Conservation (phyloP, 2,888 invertebrate genomes). For the Epirrhoe tristata region DNA sequence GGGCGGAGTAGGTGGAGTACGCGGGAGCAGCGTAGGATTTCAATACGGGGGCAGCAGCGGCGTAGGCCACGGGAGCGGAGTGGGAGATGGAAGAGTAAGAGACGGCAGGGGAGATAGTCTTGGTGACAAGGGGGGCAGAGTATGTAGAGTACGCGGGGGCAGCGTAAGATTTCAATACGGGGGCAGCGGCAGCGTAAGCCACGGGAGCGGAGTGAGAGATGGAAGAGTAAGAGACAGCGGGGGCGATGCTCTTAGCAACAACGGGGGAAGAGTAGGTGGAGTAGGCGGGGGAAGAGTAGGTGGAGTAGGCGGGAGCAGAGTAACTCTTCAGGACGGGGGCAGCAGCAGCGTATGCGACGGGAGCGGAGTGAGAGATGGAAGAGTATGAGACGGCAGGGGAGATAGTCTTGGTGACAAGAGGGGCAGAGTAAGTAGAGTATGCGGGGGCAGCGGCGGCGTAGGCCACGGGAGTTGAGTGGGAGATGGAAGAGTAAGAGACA, state of each 20-base stretch:
- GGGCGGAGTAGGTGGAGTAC: conserved; percentile 64
- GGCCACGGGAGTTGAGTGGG: conserved; percentile 67
- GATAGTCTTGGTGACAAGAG: conserved; percentile 58
- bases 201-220: conserved; percentile 66
- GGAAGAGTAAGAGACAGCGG: conserved; percentile 65
- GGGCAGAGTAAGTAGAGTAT: conserved; percentile 47
- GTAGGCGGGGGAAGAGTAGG: conserved; percentile 43
- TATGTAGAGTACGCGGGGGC: conserved; percentile 62
- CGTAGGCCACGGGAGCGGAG: conserved; percentile 57
- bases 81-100: conserved; percentile 70
- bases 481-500: conserved; percentile 56
- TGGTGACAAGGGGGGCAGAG: conserved; percentile 64
- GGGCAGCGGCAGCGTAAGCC: conserved; percentile 54
- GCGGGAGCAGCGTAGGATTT: conserved; percentile 60
- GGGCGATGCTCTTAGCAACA: conserved; percentile 61
- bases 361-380: conserved; percentile 63
- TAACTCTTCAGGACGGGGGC: conserved; percentile 61
- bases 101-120: conserved; percentile 61
- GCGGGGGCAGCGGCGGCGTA: conserved; percentile 54
- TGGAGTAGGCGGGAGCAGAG: conserved; percentile 57
- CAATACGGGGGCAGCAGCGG: conserved; percentile 58
- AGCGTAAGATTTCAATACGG: conserved; percentile 59
- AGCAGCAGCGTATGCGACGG: conserved; percentile 56
- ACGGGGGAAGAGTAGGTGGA: conserved; percentile 48
- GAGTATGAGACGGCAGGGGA: conserved; percentile 67